Evolutionary conservation across 2,797 vertebrate species (phyloP).

Genomic region (Karalla daura): DNA sequence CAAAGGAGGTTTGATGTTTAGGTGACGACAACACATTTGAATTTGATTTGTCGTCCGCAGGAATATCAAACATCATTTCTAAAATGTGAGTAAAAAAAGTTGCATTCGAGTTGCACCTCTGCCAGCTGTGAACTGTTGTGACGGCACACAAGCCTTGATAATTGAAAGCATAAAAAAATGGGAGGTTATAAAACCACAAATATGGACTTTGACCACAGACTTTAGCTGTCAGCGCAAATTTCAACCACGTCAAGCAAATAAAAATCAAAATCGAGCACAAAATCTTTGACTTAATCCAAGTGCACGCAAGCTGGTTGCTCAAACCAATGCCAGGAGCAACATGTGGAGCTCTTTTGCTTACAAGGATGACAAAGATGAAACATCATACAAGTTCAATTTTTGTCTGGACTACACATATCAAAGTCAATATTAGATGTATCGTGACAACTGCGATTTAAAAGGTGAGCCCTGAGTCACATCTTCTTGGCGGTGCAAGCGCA

Average conservation of each 20-base stretch:
- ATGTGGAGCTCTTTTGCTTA: slow-evolving; percentile 19
- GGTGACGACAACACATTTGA: background rate
- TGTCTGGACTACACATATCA: background rate
- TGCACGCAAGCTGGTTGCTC: slow-evolving; percentile 3
- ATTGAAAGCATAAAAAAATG: background rate
- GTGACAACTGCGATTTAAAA: slow-evolving; percentile 10
- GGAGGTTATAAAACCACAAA: slow-evolving; percentile 6
- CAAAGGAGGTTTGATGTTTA: background rate
- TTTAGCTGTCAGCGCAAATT: slow-evolving; percentile 33
- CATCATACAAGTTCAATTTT: background rate
- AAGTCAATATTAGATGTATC: slow-evolving; percentile 5
- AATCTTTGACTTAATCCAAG: slow-evolving; percentile 24
- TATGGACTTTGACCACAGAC: slow-evolving; percentile 13
- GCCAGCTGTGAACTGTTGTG: too few species aligned
- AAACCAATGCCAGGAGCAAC: slow-evolving; percentile 7
- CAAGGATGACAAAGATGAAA: slow-evolving; percentile 4
- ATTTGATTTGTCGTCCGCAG: too few species aligned
- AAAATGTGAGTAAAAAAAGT: too few species aligned
- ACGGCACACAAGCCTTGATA: background rate
- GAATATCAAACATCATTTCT: too few species aligned
- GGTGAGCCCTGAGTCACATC: slow-evolving; percentile 7
- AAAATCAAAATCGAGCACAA: slow-evolving; percentile 28
- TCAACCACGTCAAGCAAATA: slow-evolving; percentile 38
- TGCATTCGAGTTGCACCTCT: too few species aligned
- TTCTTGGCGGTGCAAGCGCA: background rate